Percentiles rank a stretch among this genome's conserved stretches.
Conservation (phyloP, 2,888 invertebrate genomes). For the Corythucha ciliata region DNA sequence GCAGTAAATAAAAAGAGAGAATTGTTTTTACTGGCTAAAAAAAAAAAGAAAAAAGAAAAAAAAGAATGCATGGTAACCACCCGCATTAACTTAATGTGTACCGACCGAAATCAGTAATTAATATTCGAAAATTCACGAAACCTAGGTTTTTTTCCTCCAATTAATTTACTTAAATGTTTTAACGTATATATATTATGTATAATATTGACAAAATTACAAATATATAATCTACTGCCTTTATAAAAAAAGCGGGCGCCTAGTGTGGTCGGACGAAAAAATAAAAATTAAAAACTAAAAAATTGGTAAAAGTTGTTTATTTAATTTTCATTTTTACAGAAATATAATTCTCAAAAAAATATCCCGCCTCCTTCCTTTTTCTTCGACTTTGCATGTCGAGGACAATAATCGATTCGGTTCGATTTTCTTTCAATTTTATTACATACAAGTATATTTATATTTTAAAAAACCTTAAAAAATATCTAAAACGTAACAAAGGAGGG, state of each 20-base stretch:
- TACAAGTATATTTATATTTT: constrained; percentile 13
- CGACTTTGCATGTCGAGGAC: no score
- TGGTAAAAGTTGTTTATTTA: constrained; percentile 9
- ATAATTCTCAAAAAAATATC: constrained; percentile 17
- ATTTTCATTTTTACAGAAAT: constrained; percentile 9
- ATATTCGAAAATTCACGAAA: no score
- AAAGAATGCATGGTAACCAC: constrained; percentile 28
- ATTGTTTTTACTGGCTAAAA: constrained; percentile 4
- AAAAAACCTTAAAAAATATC: constrained; percentile 8
- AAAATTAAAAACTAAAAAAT: no score
- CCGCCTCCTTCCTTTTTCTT: no score
- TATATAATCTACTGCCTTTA: constrained; percentile 6
- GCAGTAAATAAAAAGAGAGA: constrained; percentile 8
- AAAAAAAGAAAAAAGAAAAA: constrained; percentile 1
- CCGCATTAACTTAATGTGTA: constrained; percentile 26
- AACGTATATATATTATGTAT: constrained; percentile 22
- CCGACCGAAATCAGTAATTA: no score
- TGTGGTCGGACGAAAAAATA: no score
- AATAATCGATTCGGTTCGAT: no score
- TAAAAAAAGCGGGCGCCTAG: no score
- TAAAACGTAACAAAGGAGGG: neutral
- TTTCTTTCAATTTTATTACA: constrained; percentile 12
- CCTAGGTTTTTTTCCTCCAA: constrained; percentile 7
- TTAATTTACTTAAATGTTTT: constrained; percentile 17
- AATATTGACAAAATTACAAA: constrained; percentile 22